Evolutionary conservation across 2,888 invertebrate species (phyloP).

Genomic region (Hypena proboscidalis): DNA sequence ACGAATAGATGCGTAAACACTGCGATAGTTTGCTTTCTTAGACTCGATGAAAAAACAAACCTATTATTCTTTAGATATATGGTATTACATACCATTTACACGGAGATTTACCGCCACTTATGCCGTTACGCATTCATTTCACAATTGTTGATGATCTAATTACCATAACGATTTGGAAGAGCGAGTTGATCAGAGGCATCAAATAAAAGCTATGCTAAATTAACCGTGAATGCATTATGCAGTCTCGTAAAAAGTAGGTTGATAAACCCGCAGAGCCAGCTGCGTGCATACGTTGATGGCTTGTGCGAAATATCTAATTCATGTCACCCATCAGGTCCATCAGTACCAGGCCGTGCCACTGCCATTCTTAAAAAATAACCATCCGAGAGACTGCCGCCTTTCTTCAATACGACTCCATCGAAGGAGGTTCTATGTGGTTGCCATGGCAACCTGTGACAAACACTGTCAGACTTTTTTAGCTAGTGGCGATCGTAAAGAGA

Average conservation of each 20-base stretch:
- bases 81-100: no score
- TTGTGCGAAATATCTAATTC: slow-evolving; percentile 38
- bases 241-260: not conserved
- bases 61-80: no score
- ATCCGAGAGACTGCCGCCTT: slow-evolving; percentile 40
- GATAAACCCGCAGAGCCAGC: slow-evolving; percentile 4
- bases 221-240: slow-evolving; percentile 19
- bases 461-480: slow-evolving; percentile 74
- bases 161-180: slow-evolving; percentile 8
- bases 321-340: slow-evolving; percentile 42
- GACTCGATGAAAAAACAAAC: no score
- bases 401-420: slow-evolving; percentile 51
- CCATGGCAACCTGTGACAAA: slow-evolving; percentile 79
- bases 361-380: slow-evolving; percentile 36
- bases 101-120: no score
- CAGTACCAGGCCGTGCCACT: slow-evolving; percentile 51
- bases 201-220: slow-evolving; percentile 8
- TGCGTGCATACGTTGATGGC: slow-evolving; percentile 41
- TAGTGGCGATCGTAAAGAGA: slow-evolving; percentile 41
- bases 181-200: not conserved
- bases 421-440: slow-evolving; percentile 58
- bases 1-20: not conserved
- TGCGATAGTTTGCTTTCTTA: no score
- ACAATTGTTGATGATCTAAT: no score
- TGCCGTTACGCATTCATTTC: no score